Evolutionary conservation across 2,888 invertebrate genomes (phyloP).

Genomic region (Synanthedon tipuliformis): DNA sequence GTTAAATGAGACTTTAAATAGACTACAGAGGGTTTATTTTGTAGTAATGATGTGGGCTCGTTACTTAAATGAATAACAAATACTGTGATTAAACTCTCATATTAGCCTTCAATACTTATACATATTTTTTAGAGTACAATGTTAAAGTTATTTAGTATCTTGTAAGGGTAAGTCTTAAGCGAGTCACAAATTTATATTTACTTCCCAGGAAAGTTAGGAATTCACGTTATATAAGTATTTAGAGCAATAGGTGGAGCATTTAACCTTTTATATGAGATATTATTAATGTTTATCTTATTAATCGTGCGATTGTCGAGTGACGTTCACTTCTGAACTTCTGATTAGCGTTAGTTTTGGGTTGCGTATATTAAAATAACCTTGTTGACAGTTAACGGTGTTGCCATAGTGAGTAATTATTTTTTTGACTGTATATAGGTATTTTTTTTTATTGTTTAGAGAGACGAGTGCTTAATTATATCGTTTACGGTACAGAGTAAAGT

Average conservation of each 20-base stretch:
- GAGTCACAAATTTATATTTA: conserved; percentile 69
- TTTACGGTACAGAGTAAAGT: neutral
- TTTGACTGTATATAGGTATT: conserved; percentile 62
- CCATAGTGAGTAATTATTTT: conserved; percentile 62
- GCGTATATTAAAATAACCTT: conserved; percentile 41
- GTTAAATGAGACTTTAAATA: conserved; percentile 27
- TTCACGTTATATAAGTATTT: conserved; percentile 59
- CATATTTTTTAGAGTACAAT: conserved; percentile 71
- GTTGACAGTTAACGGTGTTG: conserved; percentile 67
- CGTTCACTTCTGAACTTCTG: conserved; percentile 25
- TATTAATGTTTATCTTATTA: conserved; percentile 35
- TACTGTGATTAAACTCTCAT: conserved; percentile 70
- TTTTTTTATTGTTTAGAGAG: conserved; percentile 43
- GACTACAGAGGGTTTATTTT: conserved; percentile 49
- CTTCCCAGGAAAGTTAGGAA: conserved; percentile 53
- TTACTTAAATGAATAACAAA: conserved; percentile 67
- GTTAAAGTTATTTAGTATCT: conserved; percentile 68
- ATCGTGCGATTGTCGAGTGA: conserved; percentile 3
- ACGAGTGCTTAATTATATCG: conserved; percentile 35
- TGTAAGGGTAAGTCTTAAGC: conserved; percentile 57
- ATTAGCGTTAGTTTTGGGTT: conserved; percentile 59
- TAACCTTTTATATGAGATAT: conserved; percentile 58
- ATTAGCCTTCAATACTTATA: conserved; percentile 71
- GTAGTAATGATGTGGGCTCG: conserved; percentile 65
- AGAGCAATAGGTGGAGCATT: conserved; percentile 63